Evolutionary conservation across 2,797 vertebrate species (phyloP).

Genomic region (Adrianichthys oophorus): DNA sequence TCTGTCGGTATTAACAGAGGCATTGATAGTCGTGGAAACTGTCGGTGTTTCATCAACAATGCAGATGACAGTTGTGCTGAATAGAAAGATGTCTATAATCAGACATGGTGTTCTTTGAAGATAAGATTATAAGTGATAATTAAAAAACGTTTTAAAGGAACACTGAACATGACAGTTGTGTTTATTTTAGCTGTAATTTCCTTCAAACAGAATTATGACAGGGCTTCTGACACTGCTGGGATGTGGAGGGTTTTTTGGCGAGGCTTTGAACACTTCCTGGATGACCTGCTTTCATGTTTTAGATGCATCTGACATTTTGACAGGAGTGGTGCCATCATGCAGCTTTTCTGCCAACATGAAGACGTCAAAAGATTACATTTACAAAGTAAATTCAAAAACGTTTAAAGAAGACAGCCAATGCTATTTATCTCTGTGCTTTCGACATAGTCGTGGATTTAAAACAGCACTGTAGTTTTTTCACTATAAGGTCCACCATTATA

Average conservation of each 20-base stretch:
- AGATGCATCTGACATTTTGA: constrained; percentile 70
- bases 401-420: constrained; percentile 68
- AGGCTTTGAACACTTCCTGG: constrained; percentile 62
- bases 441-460: constrained; percentile 56
- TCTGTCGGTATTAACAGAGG: constrained; percentile 63
- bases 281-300: constrained; percentile 61
- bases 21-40: constrained; percentile 55
- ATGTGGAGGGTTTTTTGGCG: constrained; percentile 71
- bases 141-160: constrained; percentile 41
- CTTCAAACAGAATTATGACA: constrained; percentile 58
- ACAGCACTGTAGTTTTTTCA: constrained; percentile 12
- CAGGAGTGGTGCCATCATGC: constrained; percentile 54
- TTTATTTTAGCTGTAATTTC: constrained; percentile 66
- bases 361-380: constrained; percentile 66
- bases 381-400: constrained; percentile 73
- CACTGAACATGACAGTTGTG: constrained; percentile 58
- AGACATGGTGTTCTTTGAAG: constrained; percentile 50
- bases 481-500: no score
- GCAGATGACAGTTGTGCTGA: constrained; percentile 54
- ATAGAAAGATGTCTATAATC: constrained; percentile 43
- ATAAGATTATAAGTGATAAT: constrained; percentile 29
- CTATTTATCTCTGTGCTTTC: constrained; percentile 46
- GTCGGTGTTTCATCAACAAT: constrained; percentile 55
- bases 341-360: constrained; percentile 54
- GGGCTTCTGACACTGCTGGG: constrained; percentile 53